Percentiles rank a stretch among this genome's conserved stretches.
phyloP scores from a whole-genome alignment of 2,888 invertebrate species.

The Prionchulus punctatus region DNA sequence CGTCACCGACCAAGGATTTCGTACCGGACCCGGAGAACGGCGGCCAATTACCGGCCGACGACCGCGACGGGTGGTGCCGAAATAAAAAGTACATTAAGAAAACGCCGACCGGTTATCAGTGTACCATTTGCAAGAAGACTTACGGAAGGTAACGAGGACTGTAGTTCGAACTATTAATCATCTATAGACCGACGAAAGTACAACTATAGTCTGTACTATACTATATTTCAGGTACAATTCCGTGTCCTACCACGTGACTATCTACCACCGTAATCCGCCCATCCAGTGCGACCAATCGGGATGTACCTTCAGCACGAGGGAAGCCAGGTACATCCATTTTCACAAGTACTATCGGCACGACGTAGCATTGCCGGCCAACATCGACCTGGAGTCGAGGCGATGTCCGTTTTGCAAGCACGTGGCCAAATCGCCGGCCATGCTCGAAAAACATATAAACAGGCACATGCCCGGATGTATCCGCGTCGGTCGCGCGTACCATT shows the following conservation, averaged over 20 bases:
- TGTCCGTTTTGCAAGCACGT: slow-evolving; percentile 29
- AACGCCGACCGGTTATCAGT: slow-evolving; percentile 22
- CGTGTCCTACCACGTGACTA: slow-evolving; percentile 31
- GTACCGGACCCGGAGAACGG: not conserved
- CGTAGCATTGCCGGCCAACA: slow-evolving; percentile 25
- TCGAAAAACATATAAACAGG: slow-evolving; percentile 27
- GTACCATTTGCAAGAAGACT: slow-evolving; percentile 27
- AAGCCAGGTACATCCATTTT: slow-evolving; percentile 30
- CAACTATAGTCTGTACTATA: no score
- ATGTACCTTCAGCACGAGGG: slow-evolving; percentile 28
- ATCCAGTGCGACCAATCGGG: slow-evolving; percentile 27
- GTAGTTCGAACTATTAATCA: no score
- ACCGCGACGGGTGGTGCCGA: slow-evolving; percentile 25
- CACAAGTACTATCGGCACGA: slow-evolving; percentile 31
- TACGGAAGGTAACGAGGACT: slow-evolving; percentile 19
- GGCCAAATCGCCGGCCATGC: slow-evolving; percentile 29
- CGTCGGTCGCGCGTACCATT: not conserved
- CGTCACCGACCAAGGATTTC: not conserved
- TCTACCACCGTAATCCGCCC: slow-evolving; percentile 32
- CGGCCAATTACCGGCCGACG: not conserved
- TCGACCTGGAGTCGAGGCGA: slow-evolving; percentile 27
- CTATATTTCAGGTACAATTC: slow-evolving; percentile 27
- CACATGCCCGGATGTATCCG: slow-evolving; percentile 4
- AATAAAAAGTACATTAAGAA: slow-evolving; percentile 31
- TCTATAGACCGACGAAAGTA: no score